Evolutionary conservation across 2,888 invertebrate species (phyloP), one percentile per base, ranked within the genome.

Genomic region (Heliconius hortense): DNA sequence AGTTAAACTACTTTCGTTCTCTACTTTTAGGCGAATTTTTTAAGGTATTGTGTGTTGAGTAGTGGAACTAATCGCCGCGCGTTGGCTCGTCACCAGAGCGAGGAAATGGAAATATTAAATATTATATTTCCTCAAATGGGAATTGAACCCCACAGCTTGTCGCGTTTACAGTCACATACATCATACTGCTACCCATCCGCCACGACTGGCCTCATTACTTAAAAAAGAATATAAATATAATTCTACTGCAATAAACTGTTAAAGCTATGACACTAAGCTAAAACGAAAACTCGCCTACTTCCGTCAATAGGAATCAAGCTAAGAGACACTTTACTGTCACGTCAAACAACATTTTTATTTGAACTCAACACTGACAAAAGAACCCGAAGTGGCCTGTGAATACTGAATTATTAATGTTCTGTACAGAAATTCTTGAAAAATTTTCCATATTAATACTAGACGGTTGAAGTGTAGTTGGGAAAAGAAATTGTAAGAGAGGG

Each of bases 351-450:
- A 79, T 82, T 82, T 82, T 82, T 81, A 82, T 82, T 82, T 81
- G 80, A 82, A 80, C 78, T 79, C 81, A 56, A 53, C 28, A 75
- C 76, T 77, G 76, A 81, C 82, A 81, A 82, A 82, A 81, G 80
- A 77, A 80, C 77, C 77, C 80, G 83, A 82, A 82, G 81, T 81
- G 81, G 81, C 80, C 81, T 73, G 79, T 81, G 82, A 82, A 80
- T 74, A 78, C 80, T 83, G 83, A 85, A 86, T 85, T 84, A 84
- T 85, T 85, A 86, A 85, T 83, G 80, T 82, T 81, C 81, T 81
- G 82, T 77, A 82, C 80, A 81, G 80, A 82, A 79, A 80, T 81
- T 80, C 82, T 81, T 76, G 79, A 79, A 81, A 79, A 79, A 80
- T 82, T 81, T 78, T 82, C 79, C 81, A 81, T 82, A 80, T 81